Evolutionary conservation across 2,113 vertebrate species (phyloP), one percentile per base, ranked within the genome.

Genomic region (Salminus brasiliensis): DNA sequence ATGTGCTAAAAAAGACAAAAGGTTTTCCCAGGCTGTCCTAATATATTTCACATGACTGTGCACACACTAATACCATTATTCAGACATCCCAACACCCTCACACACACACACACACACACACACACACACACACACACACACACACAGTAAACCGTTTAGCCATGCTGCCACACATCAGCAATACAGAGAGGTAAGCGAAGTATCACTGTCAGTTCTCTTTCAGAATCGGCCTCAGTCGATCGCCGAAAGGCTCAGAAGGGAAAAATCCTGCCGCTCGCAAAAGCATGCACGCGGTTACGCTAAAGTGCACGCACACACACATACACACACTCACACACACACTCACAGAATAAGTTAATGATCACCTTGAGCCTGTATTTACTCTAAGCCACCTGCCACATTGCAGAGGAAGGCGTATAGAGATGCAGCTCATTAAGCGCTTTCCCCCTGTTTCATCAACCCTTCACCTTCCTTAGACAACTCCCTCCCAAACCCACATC

Each of bases 401-500:
- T 41, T 49, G 74, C 63, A 27, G 63, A 72, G 43, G 29, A 75
- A 65, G 59, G 39, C 49, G 29, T 71, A 62, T 70, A 71, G 57
- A 78, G 63, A 70, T 47, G n/a, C 25, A 76, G 60, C 29, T 84
- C 55, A 73, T 72, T 72, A 65, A 73, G 62, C 27, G 67, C 72
- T 81, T 72, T 72, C 55, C 43, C 36, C 55, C n/a, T 55, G 57
- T 79, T 79, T 72, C 77, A 79, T 71, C 77, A 79, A 79, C 76
- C 76, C 39, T 55, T 47, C 57, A 65, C 62, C 62, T 65, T 65
- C 62, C 62, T 36, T 18, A 34, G 30, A 65, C 62, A 21, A 65
- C 32, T 36, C 62, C 62, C 62, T 32, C 21, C 18, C 62, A n/a
- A 11, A 72, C 47, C 60, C 74, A 66, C 29, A 53, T 25, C 43